Evolutionary conservation across 1,140 invertebrate species (phyloP), one percentile per base, ranked within the genome.

Genomic region (Delia radicum): DNA sequence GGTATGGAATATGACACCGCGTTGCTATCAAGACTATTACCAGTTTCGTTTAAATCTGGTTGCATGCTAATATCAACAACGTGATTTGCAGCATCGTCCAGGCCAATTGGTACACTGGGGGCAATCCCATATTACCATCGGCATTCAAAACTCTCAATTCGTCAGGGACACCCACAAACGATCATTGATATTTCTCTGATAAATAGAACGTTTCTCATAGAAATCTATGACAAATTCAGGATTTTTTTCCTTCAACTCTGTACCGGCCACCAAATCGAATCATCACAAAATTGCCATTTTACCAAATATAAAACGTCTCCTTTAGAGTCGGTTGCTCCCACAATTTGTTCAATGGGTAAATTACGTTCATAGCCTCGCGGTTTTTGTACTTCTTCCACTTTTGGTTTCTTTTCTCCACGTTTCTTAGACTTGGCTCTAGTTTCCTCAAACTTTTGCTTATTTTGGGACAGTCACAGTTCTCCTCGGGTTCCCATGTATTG

Each of bases 401-500:
- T 86, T 1, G 80, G 81, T 62, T 85, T 86, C 77, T 87, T 88
- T 77, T 87, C 87, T 75, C 86, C 88, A 7, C 80, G 80, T 76
- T 85, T 84, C 73, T 86, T 83, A 0, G 84, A 83, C 78, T 94
- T 93, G 79, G 94, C 94, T 7, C 91, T 89, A 0, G 91, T 91
- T 33, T 95, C 93, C 86, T 98, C 96, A 87, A 95, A 98, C 42
- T 93, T 92, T 79, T 91, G 90, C 78, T 98, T 13, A 98, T 87
- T 75, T 97, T 95, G 2, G 95, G 95, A 85, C 96, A 98, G 80
- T 97, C 95, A 3, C 98, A 87, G 86, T 97, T 95, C 79, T 95
- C 94, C 81, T 95, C 93, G 0, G 94, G 94, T 79, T 96, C 94
- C 94, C 95, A 96, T 1, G 94, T 95, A 79, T 94, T 94, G 77